Conservation (phyloP, 2,797 vertebrate genomes). For the Syngnathus rostellatus region DNA sequence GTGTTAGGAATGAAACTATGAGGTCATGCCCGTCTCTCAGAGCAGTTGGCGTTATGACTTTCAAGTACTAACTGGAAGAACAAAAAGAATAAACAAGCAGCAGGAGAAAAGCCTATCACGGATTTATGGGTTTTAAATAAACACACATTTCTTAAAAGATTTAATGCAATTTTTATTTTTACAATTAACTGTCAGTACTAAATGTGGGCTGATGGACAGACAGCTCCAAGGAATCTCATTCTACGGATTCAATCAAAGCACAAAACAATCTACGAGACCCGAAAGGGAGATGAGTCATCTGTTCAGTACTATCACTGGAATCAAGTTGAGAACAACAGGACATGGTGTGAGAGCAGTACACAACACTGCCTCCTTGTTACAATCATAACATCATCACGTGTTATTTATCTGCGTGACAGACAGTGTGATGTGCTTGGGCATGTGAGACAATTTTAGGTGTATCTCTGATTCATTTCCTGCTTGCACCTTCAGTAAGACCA, state of each 20-base stretch:
- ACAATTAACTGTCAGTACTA: not conserved
- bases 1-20: not conserved
- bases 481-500: not conserved
- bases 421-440: not conserved
- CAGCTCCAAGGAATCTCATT: constrained; percentile 6
- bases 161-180: not conserved
- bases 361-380: constrained; percentile 1
- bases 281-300: constrained; percentile 10
- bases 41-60: not conserved
- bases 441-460: not conserved
- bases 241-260: constrained; percentile 12
- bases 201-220: too few relatives aligned
- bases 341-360: not conserved
- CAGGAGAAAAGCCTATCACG: not conserved
- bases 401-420: not conserved
- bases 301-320: not conserved
- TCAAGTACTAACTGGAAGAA: not conserved
- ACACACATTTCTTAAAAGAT: not conserved
- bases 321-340: not conserved
- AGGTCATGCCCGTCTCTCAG: not conserved
- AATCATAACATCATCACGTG: not conserved
- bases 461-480: constrained; percentile 4
- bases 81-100: not conserved
- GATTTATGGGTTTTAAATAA: not conserved
- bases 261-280: not conserved